These are phyloP conservation scores for Stenodema calcarata DNA, from an alignment of 2,888 invertebrate species.

Conservation along the genomic window DNA sequence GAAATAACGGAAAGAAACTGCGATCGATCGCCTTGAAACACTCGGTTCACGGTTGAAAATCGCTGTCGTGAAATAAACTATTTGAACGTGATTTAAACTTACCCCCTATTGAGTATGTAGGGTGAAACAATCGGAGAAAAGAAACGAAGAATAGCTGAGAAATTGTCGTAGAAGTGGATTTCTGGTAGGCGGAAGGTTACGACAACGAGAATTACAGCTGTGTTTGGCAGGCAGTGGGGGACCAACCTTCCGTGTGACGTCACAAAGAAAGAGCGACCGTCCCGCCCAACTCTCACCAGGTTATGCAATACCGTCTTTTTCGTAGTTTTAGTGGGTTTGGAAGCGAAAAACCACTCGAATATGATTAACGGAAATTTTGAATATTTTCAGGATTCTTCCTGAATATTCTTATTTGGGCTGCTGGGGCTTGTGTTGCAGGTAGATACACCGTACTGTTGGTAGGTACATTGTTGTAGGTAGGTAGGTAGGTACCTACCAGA, in stretches of 20 bases:
- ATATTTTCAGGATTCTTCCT: no score
- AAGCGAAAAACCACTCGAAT: neutral
- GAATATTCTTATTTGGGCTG: no score
- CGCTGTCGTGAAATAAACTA: neutral
- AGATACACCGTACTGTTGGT: no score
- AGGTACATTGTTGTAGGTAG: no score
- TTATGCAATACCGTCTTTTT: neutral
- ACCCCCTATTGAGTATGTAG: neutral
- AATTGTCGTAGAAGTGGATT: neutral
- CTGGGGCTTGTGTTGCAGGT: no score
- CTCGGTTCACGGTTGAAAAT: no score
- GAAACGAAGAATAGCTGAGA: neutral
- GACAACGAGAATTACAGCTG: neutral
- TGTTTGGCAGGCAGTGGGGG: neutral
- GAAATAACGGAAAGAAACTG: neutral
- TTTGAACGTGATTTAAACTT: neutral
- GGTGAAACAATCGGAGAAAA: neutral
- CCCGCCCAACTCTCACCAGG: neutral
- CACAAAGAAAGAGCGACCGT: neutral
- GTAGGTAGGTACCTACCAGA: no score
- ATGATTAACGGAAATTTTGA: no score
- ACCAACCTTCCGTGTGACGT: neutral
- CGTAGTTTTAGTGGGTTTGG: neutral
- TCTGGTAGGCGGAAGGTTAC: constrained; percentile 1
- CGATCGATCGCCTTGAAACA: neutral